phyloP scores from a whole-genome alignment of 2,888 invertebrate species.

The Coenonympha glycerion region DNA sequence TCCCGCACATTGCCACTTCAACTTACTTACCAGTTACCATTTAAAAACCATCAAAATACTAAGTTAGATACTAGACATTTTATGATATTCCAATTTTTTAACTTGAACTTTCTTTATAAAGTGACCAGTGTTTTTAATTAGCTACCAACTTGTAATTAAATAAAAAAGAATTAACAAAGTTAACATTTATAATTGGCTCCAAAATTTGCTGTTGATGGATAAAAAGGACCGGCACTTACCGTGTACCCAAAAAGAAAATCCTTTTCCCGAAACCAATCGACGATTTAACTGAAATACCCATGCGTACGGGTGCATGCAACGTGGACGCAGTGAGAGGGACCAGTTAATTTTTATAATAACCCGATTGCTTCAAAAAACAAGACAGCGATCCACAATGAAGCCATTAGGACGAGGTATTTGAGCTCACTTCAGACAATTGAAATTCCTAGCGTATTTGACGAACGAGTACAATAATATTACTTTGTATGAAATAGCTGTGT shows the following conservation, averaged over 20 bases:
- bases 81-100: no score
- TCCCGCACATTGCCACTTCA: no score
- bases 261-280: background rate
- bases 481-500: no score
- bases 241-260: background rate
- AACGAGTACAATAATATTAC: conserved; percentile 8
- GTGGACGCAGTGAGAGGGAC: background rate
- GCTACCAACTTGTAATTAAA: no score
- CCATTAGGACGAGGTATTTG: conserved; percentile 39
- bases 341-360: conserved; percentile 19
- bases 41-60: no score
- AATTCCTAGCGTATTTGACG: conserved; percentile 13
- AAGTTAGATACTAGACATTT: no score
- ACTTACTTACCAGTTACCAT: no score
- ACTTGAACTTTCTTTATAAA: no score
- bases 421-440: conserved; percentile 7
- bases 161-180: no score
- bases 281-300: conserved; percentile 14
- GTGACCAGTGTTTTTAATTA: no score
- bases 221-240: background rate
- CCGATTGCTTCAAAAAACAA: conserved; percentile 18
- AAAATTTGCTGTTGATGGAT: background rate
- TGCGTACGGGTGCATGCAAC: conserved; percentile 3
- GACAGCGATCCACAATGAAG: conserved; percentile 47
- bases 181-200: no score